Percentiles rank a stretch among this genome's conserved stretches.
Conservation (phyloP, 2,797 vertebrate species). For the Channallabes apus region DNA sequence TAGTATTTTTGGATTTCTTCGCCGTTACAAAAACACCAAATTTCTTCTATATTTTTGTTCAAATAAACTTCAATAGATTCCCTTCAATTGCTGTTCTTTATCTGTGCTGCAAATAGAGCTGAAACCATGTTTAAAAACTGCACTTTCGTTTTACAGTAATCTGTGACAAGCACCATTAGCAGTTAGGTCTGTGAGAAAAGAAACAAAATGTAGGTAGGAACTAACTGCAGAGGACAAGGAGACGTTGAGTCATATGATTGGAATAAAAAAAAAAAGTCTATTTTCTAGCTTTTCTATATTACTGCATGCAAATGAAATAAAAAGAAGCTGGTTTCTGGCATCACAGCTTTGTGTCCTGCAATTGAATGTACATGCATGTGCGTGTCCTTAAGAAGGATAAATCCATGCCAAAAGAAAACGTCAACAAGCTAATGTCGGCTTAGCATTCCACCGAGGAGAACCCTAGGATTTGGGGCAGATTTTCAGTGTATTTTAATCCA, state of each 20-base stretch:
- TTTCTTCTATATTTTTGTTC: background rate
- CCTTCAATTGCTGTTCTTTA: background rate
- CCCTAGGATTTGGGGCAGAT: background rate
- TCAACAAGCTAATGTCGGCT: background rate
- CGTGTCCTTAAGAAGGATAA: background rate
- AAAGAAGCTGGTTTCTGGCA: background rate
- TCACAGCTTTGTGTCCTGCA: background rate
- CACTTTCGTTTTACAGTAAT: background rate
- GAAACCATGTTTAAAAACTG: constrained; percentile 10
- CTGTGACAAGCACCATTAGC: constrained; percentile 1
- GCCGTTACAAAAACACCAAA: background rate
- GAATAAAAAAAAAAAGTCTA: background rate
- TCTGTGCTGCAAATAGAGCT: background rate
- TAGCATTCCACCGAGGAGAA: background rate
- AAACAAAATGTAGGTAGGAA: background rate
- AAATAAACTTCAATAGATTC: background rate
- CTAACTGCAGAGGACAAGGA: background rate
- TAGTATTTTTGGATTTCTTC: too few relatives aligned
- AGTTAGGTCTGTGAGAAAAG: background rate
- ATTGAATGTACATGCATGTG: background rate
- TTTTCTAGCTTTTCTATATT: background rate
- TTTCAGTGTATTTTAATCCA: background rate
- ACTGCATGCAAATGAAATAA: background rate
- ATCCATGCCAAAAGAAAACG: background rate
- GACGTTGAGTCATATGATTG: background rate